A percentile compares a stretch with the other conserved stretches of the same genome.
Conservation (phyloP, 1,140 invertebrate genomes). For the Leptestheria dahalacensis region DNA sequence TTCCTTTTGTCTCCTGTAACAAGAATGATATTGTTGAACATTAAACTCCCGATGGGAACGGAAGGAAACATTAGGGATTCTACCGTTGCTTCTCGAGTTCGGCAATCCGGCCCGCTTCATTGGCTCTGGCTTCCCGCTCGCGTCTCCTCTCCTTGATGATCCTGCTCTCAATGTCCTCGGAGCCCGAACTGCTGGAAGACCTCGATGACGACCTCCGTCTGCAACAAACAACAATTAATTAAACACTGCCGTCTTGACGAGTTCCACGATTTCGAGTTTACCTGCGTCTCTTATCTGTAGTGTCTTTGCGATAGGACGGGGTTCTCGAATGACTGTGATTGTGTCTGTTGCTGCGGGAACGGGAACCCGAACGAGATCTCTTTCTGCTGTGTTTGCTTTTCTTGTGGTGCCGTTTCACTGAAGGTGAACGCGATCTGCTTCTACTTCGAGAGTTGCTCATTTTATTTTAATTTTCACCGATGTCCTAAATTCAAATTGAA, state of each 20-base stretch:
- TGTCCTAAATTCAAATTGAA: neutral
- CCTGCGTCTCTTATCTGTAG: neutral
- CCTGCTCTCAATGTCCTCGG: neutral
- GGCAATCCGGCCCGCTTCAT: neutral
- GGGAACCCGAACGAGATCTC: neutral
- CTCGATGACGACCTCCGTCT: neutral
- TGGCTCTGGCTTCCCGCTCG: neutral
- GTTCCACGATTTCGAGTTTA: too few species aligned
- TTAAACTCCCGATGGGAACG: too few species aligned
- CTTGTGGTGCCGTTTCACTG: neutral
- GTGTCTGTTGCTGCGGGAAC: neutral
- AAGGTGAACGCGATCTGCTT: neutral
- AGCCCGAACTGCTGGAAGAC: neutral
- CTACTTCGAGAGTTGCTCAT: neutral
- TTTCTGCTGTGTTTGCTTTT: neutral
- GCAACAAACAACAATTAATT: too few species aligned
- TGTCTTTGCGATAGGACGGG: neutral
- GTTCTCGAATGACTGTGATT: neutral
- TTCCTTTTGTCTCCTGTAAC: constrained; percentile 51
- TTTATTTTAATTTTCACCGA: neutral
- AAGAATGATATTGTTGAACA: neutral
- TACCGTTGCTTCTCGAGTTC: neutral
- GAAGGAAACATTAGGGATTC: too few species aligned
- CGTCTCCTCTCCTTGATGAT: neutral
- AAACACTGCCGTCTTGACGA: too few species aligned